Base-by-base conservation (phyloP, 1,140 invertebrate species). In the Drosophila kepulauana region DNA sequence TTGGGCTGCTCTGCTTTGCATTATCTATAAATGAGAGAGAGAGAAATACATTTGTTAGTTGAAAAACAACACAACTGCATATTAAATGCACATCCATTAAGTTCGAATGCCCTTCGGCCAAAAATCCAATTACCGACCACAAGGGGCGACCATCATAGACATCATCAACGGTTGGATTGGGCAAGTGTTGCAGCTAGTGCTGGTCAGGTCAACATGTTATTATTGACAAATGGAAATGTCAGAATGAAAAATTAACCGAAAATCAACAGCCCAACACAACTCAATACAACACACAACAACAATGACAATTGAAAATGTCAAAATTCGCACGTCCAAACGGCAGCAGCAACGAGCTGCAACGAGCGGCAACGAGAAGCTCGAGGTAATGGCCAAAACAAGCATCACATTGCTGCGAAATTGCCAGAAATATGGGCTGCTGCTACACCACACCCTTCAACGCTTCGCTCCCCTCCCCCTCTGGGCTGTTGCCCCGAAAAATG, bases 201-300 rank as follows among this genome's bases (percentile, higher is more conserved):
- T 43, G 71, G 74, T 64, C 71, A 76, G 75, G 82, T 82, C 75
- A 91, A 81, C 80, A 81, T 81, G 82, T 81, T 84, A 79, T 86
- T 87, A 91, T 91, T 91, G 88, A 91, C 88, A 91, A 91, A 91
- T 91, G 80, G 73, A 91, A 91, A 91, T 91, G 87, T 91, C 87
- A 87, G 81, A 87, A 91, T 91, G 87, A 91, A 91, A 87, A 87
- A 91, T 91, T 86, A 91, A 81, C 86, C 75, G 65, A 72, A 89
- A 87, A 87, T 86, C 80, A 78, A 89, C 75, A 81, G 71, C 61
- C 54, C 63, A 68, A 51, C 52, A 72, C 33, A 20, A 57, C 57
- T n/a, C 43, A 43, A 35, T 51, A 41, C 65, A 65, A 16, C 57
- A 61, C 67, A 56, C 67, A 56, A 62, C 66, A 49, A 58, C 70